Evolutionary conservation across 2,113 vertebrate species (phyloP).

Genomic region (Halichoerus grypus): DNA sequence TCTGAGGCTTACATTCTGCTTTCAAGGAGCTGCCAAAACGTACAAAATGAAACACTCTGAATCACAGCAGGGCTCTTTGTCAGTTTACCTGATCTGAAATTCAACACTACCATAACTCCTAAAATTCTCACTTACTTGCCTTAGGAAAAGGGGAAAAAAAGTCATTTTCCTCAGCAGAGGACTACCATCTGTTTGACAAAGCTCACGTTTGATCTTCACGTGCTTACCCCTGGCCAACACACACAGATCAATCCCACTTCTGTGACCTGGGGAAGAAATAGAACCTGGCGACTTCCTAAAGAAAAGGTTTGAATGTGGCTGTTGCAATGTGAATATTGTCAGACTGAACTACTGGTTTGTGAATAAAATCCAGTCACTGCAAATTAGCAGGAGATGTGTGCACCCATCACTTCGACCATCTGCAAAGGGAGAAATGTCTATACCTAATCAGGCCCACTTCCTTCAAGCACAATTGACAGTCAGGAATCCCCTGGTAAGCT

Average conservation of each 20-base stretch:
- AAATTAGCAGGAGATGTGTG: conserved; percentile 24
- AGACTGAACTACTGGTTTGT: conserved; percentile 31
- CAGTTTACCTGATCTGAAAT: conserved; percentile 85
- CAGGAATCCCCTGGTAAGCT: background rate
- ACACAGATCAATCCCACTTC: conserved; percentile 68
- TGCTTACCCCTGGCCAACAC: conserved; percentile 56
- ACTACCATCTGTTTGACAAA: conserved; percentile 76
- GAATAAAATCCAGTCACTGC: conserved; percentile 55
- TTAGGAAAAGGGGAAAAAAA: conserved; percentile 63
- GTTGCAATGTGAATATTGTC: background rate
- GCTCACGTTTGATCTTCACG: conserved; percentile 61
- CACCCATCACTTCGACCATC: background rate
- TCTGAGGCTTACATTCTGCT: conserved; percentile 81
- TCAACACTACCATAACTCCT: conserved; percentile 81
- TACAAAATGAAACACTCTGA: conserved; percentile 82
- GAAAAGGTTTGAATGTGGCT: background rate
- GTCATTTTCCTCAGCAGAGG: conserved; percentile 72
- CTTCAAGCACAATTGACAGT: conserved; percentile 16
- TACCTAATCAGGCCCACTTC: background rate
- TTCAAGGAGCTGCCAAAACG: conserved; percentile 86
- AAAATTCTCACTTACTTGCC: conserved; percentile 67
- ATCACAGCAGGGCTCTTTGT: conserved; percentile 83
- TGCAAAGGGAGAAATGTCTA: conserved; percentile 52
- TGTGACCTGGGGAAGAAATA: conserved; percentile 67
- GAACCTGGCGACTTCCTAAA: background rate